Evolutionary conservation across 2,797 vertebrate species (phyloP), one percentile per base, ranked within the genome.

Genomic region (Cryptoprocta ferox): DNA sequence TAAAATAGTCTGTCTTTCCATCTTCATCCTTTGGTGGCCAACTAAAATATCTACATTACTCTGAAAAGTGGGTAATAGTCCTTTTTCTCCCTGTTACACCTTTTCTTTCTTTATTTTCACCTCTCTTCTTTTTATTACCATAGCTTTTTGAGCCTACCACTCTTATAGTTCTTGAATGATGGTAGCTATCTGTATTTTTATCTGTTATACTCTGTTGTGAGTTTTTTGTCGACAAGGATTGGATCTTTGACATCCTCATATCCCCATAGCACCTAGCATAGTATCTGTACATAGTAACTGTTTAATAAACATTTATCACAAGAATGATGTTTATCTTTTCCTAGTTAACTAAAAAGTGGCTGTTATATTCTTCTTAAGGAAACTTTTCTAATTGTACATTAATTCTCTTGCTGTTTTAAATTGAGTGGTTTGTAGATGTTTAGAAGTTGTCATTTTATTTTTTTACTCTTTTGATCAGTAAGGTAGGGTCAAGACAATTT

Each of bases 141-240:
- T 71, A 61, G 24, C 32, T 93, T 66, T 91, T 81, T 86, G 32
- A 71, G 45, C 65, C 39, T 53, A 71, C 14, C 18, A 68, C 75
- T 70, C 0, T 79, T 78, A 73, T 19, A 79, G 45, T 32, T 65
- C 28, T 68, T 93, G 26, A 83, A 65, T 79, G 35, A 39, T 70
- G 11, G 15, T 89, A 89, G 30, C 15, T 83, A 15, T 42, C 50
- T 85, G 18, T 90, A 32, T 89, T 89, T 91, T 94, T 18, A 73
- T 88, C 9, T 91, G 1, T 84, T 91, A 1, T 39, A 73, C n/a
- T 73, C 56, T 37, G 6, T 66, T 59, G 13, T 75, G 65, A 91
- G 37, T 94, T 97, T 70, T 96, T 97, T 45, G 6, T 80, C 79
- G 71, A 79, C 39, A 48, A 50, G 9, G 7, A 76, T 70, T 95